A percentile compares a stretch with the other conserved stretches of the same genome.
phyloP scores from a whole-genome alignment of 2,888 invertebrate genomes.

The Sepioteuthis lessoniana region DNA sequence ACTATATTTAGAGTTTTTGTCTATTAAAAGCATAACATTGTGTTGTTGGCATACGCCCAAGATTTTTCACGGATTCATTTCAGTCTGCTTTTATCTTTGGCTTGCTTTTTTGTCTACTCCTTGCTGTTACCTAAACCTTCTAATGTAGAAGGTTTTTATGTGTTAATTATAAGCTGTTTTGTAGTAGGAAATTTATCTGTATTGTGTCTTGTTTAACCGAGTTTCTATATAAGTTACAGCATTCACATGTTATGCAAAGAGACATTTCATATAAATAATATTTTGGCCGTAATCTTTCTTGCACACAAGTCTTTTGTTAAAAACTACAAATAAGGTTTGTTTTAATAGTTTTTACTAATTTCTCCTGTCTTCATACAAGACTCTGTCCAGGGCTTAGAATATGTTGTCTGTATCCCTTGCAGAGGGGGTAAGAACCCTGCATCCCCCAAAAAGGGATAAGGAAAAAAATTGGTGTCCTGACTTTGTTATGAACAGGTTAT shows the following conservation, averaged over 20 bases:
- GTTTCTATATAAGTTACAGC: background rate
- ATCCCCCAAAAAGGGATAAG: no score
- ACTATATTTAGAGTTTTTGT: slow-evolving; percentile 19
- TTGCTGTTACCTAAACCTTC: background rate
- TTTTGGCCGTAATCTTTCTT: no score
- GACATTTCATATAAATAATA: background rate
- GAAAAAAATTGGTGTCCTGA: no score
- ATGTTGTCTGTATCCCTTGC: no score
- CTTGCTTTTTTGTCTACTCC: background rate
- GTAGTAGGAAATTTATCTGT: background rate
- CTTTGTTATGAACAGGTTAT: no score
- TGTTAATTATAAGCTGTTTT: background rate
- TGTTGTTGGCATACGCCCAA: background rate
- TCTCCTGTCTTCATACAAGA: no score
- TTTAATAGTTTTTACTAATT: no score
- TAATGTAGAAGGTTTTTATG: background rate
- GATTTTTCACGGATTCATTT: background rate
- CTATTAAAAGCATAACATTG: background rate
- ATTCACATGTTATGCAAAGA: background rate
- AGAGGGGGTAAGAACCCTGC: no score
- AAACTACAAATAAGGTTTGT: no score
- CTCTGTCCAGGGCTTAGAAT: no score
- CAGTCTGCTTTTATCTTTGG: background rate
- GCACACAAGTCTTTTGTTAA: no score
- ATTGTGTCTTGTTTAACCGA: background rate